Evolutionary conservation across 37 sponge, comb jelly and placozoan genomes (phyloP), one percentile per base, ranked within the genome.

Genomic region (Petrosia ficiformis): DNA sequence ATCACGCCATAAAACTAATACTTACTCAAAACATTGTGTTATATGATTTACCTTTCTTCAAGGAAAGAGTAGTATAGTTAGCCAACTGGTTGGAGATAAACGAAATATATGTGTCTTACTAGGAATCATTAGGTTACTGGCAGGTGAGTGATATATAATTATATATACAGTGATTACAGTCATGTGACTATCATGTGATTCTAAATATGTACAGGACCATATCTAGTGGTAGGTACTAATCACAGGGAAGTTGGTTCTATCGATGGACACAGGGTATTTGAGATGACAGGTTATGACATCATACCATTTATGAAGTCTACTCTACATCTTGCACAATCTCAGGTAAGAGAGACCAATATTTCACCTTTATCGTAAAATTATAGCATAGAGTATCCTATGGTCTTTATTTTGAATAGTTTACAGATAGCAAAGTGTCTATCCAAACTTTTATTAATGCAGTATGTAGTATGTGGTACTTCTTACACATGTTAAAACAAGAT

Each of bases 141-240:
- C 84, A 63, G 84, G 90, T 86, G 42, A 26, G 73, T 44, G 43
- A 24, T 10, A 2, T 71, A 14, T 71, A 42, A 44, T 32, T 72
- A 28, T 32, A 11, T 61, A 67, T 58, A 40, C n/a, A n/a, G n/a
- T n/a, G n/a, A n/a, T n/a, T n/a, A n/a, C n/a, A n/a, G n/a, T n/a
- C n/a, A n/a, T n/a, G n/a, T n/a, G n/a, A n/a, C n/a, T n/a, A n/a
- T n/a, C n/a, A n/a, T n/a, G n/a, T n/a, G n/a, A n/a, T n/a, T n/a
- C n/a, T n/a, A n/a, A n/a, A n/a, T 30, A 72, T 25, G 11, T 40
- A 37, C 71, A 87, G 95, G 95, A 59, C 90, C 93, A 3, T 97
- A 95, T 69, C 76, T 97, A 26, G 72, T 97, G 37, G 76, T 95
- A 19, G 91, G 86, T 14, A 86, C 90, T 1, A 77, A 82, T 37